These are phyloP conservation scores for Zaprionus inermis DNA, from an alignment of 1,140 invertebrate species.

Conservation along the genomic window DNA sequence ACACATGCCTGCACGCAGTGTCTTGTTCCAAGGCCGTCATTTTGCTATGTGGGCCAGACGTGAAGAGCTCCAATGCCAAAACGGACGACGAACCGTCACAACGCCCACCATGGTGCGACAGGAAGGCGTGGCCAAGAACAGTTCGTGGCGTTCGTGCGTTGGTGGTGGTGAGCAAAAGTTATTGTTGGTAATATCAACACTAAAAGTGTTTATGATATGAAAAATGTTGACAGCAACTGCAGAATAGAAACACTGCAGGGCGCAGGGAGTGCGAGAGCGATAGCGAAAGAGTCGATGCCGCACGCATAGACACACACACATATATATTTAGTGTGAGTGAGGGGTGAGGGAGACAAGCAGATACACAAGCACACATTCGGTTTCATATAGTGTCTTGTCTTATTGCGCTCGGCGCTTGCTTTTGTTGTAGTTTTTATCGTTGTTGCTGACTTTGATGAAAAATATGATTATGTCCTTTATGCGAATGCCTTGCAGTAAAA, in stretches of 20 bases:
- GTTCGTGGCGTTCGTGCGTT: conserved; percentile 8
- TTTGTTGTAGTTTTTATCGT: conserved; percentile 79
- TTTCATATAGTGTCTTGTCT: conserved; percentile 43
- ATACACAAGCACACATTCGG: conserved; percentile 19
- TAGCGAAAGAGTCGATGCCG: conserved; percentile 11
- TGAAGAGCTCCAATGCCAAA: conserved; percentile 35
- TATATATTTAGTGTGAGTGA: background rate
- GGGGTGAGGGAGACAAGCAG: conserved; percentile 14
- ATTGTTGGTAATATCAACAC: conserved; percentile 83
- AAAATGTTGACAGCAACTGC: conserved; percentile 83
- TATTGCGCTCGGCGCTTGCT: conserved; percentile 41
- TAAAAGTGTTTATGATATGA: conserved; percentile 83
- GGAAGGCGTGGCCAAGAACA: conserved; percentile 49
- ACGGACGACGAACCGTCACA: conserved; percentile 15
- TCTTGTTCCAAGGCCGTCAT: conserved; percentile 36
- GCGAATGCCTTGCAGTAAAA: conserved; percentile 82
- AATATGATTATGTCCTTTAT: conserved; percentile 83
- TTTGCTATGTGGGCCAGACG: conserved; percentile 40
- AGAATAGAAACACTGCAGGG: conserved; percentile 69
- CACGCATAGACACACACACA: conserved; percentile 24
- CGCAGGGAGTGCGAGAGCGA: background rate
- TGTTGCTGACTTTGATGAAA: conserved; percentile 82
- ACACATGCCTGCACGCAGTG: background rate
- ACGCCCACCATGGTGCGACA: conserved; percentile 38
- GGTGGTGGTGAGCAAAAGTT: conserved; percentile 60